These are phyloP conservation scores for Dendrolimus pini DNA, from an alignment of 2,888 invertebrate genomes.

Conservation along the genomic window DNA sequence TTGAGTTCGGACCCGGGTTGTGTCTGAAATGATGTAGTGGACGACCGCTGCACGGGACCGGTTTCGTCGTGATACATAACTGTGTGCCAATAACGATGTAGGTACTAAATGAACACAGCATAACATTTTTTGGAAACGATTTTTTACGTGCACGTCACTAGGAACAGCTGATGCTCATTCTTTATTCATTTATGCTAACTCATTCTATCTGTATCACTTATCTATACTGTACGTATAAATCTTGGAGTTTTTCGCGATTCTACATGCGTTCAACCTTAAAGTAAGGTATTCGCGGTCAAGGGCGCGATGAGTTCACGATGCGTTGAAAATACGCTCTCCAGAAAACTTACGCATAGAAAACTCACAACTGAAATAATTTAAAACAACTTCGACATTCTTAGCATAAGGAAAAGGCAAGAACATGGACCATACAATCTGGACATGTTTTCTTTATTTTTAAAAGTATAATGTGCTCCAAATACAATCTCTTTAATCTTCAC, in stretches of 20 bases:
- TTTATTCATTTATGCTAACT: constrained; percentile 24
- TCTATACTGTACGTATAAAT: not conserved
- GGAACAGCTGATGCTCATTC: constrained; percentile 36
- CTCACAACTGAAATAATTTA: no score
- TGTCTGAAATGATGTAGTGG: constrained; percentile 56
- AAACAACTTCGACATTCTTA: no score
- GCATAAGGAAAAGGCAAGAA: no score
- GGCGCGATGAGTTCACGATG: not conserved
- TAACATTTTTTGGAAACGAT: constrained; percentile 7
- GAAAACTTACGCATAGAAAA: no score
- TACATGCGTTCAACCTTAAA: constrained; percentile 18
- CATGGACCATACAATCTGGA: no score
- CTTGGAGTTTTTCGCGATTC: constrained; percentile 8
- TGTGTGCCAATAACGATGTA: constrained; percentile 7
- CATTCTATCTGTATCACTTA: constrained; percentile 14
- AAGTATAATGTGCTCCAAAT: no score
- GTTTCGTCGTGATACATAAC: constrained; percentile 49
- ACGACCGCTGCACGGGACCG: constrained; percentile 50
- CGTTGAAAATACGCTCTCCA: no score
- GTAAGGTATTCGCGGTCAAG: constrained; percentile 3
- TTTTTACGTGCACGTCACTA: constrained; percentile 9
- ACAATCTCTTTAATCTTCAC: no score
- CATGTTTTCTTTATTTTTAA: no score
- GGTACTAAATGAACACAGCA: not conserved
- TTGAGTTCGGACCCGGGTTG: constrained; percentile 39